Percentiles rank a stretch among this genome's conserved stretches.
These are phyloP conservation scores for Choristoneura fumiferana DNA, from an alignment of 1,140 invertebrate genomes.

Conservation along the genomic window DNA sequence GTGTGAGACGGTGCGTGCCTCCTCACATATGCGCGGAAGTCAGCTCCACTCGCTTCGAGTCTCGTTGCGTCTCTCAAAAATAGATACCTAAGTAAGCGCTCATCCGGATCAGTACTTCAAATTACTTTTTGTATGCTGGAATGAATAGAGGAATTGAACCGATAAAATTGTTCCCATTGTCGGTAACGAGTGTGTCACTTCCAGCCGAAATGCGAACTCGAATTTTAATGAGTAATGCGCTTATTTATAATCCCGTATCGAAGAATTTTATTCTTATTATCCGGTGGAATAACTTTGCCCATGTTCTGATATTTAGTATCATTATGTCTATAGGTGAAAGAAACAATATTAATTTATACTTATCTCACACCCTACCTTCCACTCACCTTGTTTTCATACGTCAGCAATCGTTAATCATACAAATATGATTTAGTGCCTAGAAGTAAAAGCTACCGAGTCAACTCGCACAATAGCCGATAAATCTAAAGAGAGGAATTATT, in stretches of 20 bases:
- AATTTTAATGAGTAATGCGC: slow-evolving; percentile 40
- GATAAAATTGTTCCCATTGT: slow-evolving; percentile 53
- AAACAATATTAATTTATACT: slow-evolving; percentile 21
- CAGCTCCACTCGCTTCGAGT: slow-evolving; percentile 57
- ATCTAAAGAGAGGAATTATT: slow-evolving; percentile 71
- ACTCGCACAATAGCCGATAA: slow-evolving; percentile 65
- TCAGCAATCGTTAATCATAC: slow-evolving; percentile 53
- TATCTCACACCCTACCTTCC: slow-evolving; percentile 17
- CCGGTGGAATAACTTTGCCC: not conserved
- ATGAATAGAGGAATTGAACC: slow-evolving; percentile 64
- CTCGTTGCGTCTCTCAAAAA: slow-evolving; percentile 65
- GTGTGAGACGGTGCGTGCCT: slow-evolving; percentile 52
- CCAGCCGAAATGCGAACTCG: slow-evolving; percentile 48
- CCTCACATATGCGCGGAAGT: slow-evolving; percentile 64
- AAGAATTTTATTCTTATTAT: slow-evolving; percentile 1
- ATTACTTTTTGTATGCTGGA: slow-evolving; percentile 63
- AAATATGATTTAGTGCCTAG: slow-evolving; percentile 70
- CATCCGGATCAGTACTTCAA: slow-evolving; percentile 56
- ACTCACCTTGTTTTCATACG: slow-evolving; percentile 46
- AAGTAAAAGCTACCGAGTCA: slow-evolving; percentile 61
- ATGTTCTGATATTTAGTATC: not conserved
- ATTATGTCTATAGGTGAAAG: not conserved
- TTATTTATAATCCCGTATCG: slow-evolving; percentile 23
- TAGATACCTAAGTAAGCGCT: slow-evolving; percentile 50
- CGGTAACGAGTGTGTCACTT: slow-evolving; percentile 63